phyloP scores from a whole-genome alignment of 2,113 vertebrate species.

The Pangasianodon gigas region DNA sequence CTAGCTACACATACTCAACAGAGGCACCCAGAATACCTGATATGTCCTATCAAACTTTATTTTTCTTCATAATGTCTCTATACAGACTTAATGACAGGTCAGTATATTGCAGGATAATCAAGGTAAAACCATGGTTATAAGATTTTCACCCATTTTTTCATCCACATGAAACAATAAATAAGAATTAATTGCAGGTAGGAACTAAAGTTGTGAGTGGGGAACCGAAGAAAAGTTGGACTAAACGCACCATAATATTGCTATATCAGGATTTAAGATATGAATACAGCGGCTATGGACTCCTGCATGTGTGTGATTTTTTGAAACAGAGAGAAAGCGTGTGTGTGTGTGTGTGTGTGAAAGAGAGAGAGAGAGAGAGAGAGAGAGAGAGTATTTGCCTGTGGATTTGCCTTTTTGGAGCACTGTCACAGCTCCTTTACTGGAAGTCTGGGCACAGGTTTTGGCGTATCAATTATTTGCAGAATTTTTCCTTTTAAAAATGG shows the following conservation, averaged over 20 bases:
- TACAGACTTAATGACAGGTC: not conserved
- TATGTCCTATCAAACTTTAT: not conserved
- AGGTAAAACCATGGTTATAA: not conserved
- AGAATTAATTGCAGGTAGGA: not conserved
- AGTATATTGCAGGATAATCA: not conserved
- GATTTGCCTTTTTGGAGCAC: constrained; percentile 27
- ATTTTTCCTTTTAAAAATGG: constrained; percentile 45
- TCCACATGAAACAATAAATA: not conserved
- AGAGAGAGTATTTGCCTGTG: not conserved
- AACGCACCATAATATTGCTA: not conserved
- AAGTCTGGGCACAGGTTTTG: constrained; percentile 46
- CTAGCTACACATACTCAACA: not conserved
- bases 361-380: not conserved
- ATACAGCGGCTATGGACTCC: constrained; percentile 40
- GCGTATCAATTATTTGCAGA: constrained; percentile 51
- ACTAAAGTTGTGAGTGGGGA: not conserved
- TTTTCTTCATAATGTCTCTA: not conserved
- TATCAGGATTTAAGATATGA: not conserved
- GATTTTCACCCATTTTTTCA: too few relatives aligned
- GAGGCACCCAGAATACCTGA: not conserved
- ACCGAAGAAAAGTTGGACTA: not conserved
- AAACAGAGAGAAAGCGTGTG: too few relatives aligned
- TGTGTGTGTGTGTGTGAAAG: not conserved
- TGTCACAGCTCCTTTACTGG: constrained; percentile 42
- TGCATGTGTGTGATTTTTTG: not conserved